phyloP scores from a whole-genome alignment of 2,113 vertebrate genomes.

The Aix galericulata region DNA sequence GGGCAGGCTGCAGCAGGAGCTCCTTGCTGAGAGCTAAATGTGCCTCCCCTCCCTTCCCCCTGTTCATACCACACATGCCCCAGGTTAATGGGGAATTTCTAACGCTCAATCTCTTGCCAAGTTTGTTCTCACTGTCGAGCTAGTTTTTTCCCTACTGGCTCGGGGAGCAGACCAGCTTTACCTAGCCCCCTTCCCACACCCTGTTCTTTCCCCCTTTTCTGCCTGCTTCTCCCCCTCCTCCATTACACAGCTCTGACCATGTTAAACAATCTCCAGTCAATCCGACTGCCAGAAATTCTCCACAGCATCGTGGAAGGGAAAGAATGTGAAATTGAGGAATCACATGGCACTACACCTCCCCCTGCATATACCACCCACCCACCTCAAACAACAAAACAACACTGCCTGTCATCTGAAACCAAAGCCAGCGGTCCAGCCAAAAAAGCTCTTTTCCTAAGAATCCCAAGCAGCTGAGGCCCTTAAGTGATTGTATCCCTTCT shows the following conservation, averaged over 20 bases:
- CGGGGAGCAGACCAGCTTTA: not conserved
- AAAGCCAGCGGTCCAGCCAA: conserved; percentile 35
- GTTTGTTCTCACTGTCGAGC: not conserved
- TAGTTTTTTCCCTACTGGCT: not conserved
- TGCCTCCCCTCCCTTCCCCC: not conserved
- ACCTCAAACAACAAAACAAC: conserved; percentile 74
- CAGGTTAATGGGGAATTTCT: not conserved
- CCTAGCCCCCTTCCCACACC: not conserved
- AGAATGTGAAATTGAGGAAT: conserved; percentile 58
- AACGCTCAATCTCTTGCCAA: not conserved
- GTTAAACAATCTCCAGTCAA: conserved; percentile 48
- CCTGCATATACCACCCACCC: conserved; percentile 30
- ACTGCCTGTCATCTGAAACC: conserved; percentile 53
- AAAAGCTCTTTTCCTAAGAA: conserved; percentile 63
- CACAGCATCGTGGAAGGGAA: conserved; percentile 65
- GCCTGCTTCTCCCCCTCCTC: not conserved
- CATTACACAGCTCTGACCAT: not conserved
- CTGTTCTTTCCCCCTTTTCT: not conserved
- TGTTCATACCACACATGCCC: not conserved
- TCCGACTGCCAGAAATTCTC: conserved; percentile 68
- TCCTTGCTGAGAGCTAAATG: not conserved
- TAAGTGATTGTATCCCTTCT: conserved; percentile 73
- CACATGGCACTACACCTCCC: conserved; percentile 65
- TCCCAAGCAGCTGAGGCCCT: conserved; percentile 75
- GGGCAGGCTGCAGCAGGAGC: not conserved